Evolutionary conservation across 2,797 vertebrate genomes (phyloP), one percentile per base, ranked within the genome.

Genomic region (Cyprinodon diabolis): DNA sequence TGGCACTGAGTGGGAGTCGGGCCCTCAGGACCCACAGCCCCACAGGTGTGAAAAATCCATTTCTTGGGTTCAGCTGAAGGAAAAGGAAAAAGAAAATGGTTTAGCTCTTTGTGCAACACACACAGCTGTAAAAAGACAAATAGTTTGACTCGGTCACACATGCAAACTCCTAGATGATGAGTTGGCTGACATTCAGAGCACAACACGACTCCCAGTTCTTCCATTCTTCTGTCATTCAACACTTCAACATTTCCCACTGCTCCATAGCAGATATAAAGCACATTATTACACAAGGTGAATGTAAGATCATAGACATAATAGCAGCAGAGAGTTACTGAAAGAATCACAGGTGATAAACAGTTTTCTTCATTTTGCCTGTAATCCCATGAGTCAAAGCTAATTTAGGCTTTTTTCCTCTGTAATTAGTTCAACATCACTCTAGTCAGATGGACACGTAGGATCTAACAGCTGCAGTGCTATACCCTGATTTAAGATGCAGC

Each of bases 1-100:
- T 94, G 95, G 93, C 98, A 99, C 85, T 98, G 97, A 74, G 94
- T 95, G 80, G 97, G 97, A 4, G 96, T 97, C 14, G 98, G 98
- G 52, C 98, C 98, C 0, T 96, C 95, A 15, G 97, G 95, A 37
- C 98, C 98, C 0, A 93, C 96, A 62, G 97, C 98, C 63, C 98
- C 98, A 40, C 98, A 99, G 0, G 97, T 98, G 76, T 96, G 96
- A 82, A 99, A 98, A 40, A 94, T 76, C 98, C 97, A 99, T 78
- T 96, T 92, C 78, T 91, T 91, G 83, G 84, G 92, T 88, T 87
- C 82, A 85, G 0, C 66, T 60, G 25, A 81, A 81, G 17, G 86
- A 85, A 71, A 23, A 43, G 47, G 48, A 73, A 51, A 14, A 25
- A 58, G 8, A 48, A 45, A 37, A 56, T 58, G 37, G 58, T 71